phyloP scores from a whole-genome alignment of 2,797 vertebrate genomes.

The Rachycentron canadum region DNA sequence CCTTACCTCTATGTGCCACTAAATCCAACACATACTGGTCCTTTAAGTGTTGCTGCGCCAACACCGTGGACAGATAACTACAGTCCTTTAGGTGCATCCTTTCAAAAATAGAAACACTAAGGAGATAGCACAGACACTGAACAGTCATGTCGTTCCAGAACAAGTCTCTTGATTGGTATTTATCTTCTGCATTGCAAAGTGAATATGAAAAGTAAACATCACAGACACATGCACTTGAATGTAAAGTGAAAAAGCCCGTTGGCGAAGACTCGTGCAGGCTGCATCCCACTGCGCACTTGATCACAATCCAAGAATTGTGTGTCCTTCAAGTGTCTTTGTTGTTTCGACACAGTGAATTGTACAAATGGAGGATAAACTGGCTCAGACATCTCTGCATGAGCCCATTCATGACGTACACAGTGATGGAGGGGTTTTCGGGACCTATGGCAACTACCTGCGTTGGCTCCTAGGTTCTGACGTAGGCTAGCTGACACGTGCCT shows the following conservation, averaged over 20 bases:
- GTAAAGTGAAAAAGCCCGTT: not conserved
- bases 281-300: not conserved
- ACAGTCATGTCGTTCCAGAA: not conserved
- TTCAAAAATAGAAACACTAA: not conserved
- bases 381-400: not conserved
- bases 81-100: not conserved
- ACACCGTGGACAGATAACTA: not conserved
- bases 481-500: not conserved
- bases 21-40: not conserved
- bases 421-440: not conserved
- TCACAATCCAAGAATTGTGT: not conserved
- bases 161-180: not conserved
- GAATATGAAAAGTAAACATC: constrained; percentile 5
- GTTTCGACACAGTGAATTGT: not conserved
- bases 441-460: not conserved
- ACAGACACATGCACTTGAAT: not conserved
- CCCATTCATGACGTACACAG: not conserved
- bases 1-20: no score
- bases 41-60: not conserved
- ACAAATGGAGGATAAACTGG: not conserved
- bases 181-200: not conserved
- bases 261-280: not conserved
- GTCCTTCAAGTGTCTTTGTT: constrained; percentile 1
- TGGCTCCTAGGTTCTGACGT: not conserved
- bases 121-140: not conserved